A percentile compares a stretch with the other conserved stretches of the same genome.
Evolutionary conservation across 2,797 vertebrate species (phyloP).

Genomic region (Lophius americanus): DNA sequence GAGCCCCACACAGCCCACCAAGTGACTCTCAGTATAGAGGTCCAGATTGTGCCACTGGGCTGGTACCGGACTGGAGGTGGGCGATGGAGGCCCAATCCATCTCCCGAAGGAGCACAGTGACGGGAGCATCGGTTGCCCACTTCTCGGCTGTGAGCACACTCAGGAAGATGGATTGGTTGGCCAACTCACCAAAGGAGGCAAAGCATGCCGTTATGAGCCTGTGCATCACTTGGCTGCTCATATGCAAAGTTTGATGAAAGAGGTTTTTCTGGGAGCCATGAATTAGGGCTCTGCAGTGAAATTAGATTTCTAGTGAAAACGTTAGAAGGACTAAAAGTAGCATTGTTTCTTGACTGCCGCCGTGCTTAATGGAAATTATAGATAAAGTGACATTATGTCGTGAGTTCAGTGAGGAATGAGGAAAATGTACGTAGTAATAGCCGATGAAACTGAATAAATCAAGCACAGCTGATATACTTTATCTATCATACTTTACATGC

Average conservation of each 20-base stretch:
- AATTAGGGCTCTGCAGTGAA: slow-evolving; percentile 83
- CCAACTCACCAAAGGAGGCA: slow-evolving; percentile 87
- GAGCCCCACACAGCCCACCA: slow-evolving; percentile 73
- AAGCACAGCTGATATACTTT: neutral
- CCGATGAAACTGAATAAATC: slow-evolving; percentile 5
- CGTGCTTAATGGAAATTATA: slow-evolving; percentile 43
- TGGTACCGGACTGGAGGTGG: slow-evolving; percentile 85
- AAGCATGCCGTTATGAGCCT: slow-evolving; percentile 87
- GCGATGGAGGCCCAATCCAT: slow-evolving; percentile 87
- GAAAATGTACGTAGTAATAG: slow-evolving; percentile 32
- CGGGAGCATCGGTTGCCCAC: slow-evolving; percentile 84
- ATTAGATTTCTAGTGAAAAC: slow-evolving; percentile 80
- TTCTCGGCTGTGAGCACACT: slow-evolving; percentile 84
- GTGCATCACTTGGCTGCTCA: slow-evolving; percentile 87
- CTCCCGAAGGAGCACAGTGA: slow-evolving; percentile 92
- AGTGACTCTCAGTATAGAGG: slow-evolving; percentile 71
- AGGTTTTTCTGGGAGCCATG: slow-evolving; percentile 84
- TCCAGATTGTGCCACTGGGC: slow-evolving; percentile 85
- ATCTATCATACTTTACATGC: no score
- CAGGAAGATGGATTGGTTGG: slow-evolving; percentile 90
- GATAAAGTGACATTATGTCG: slow-evolving; percentile 49
- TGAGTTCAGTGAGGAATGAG: slow-evolving; percentile 43
- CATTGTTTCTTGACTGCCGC: slow-evolving; percentile 67
- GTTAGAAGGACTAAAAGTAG: slow-evolving; percentile 69
- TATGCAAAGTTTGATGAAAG: slow-evolving; percentile 90